These are phyloP conservation scores for Calliopum simillimum DNA, from an alignment of 2,888 invertebrate genomes.

Conservation along the genomic window DNA sequence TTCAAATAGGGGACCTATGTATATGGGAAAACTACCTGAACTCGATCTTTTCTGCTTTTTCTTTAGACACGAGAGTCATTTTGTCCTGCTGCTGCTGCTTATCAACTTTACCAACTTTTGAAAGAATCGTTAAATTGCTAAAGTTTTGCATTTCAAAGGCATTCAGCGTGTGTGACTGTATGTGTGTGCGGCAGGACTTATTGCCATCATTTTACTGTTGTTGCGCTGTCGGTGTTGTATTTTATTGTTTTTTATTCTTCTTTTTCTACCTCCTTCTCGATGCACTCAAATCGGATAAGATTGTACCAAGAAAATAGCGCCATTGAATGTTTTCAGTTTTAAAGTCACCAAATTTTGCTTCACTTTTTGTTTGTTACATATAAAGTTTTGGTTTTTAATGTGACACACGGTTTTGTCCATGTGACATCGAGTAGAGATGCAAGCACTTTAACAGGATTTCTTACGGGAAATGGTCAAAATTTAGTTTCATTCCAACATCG, in stretches of 20 bases:
- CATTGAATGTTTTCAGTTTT: neutral
- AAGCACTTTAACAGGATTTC: too few relatives aligned
- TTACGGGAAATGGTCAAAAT: too few relatives aligned
- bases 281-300: neutral
- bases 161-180: neutral
- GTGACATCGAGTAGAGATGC: too few relatives aligned
- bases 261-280: too few relatives aligned
- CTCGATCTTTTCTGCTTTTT: neutral
- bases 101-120: neutral
- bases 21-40: too few relatives aligned
- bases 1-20: too few relatives aligned
- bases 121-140: neutral
- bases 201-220: slow-evolving; percentile 2
- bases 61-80: too few relatives aligned
- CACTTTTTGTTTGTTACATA: neutral
- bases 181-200: slow-evolving; percentile 7
- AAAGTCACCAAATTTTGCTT: neutral
- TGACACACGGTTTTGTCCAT: too few relatives aligned
- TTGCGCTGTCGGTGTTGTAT: neutral
- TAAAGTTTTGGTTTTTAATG: too few relatives aligned
- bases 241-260: neutral
- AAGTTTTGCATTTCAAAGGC: slow-evolving; percentile 11
- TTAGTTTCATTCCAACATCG: too few relatives aligned
- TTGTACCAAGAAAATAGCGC: neutral
- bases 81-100: neutral